Conservation (phyloP, 2,797 vertebrate species). For the Nannoperca obscura region DNA sequence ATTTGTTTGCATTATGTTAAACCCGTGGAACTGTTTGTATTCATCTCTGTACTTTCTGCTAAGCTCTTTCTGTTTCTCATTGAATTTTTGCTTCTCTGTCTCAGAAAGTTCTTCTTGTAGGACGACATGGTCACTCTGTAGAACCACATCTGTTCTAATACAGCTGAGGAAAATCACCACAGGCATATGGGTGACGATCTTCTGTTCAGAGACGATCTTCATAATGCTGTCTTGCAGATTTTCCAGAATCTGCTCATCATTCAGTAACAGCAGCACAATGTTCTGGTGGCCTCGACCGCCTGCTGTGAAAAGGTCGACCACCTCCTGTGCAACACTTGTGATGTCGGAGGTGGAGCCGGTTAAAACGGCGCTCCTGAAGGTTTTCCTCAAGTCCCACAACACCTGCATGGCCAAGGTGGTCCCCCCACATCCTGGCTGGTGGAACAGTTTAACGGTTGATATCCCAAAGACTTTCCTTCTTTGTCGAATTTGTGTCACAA, state of each 20-base stretch:
- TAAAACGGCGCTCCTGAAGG: slow-evolving; percentile 54
- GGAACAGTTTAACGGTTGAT: slow-evolving; percentile 25
- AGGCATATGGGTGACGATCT: accelerated
- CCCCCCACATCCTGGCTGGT: slow-evolving; percentile 64
- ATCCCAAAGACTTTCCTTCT: accelerated
- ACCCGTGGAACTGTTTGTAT: slow-evolving; percentile 23
- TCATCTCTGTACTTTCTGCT: accelerated
- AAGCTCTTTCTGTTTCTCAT: not conserved
- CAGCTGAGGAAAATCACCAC: slow-evolving; percentile 38
- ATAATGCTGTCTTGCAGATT: slow-evolving; percentile 9
- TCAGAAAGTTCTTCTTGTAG: not conserved
- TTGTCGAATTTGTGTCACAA: accelerated
- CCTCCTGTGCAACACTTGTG: not conserved
- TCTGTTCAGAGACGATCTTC: not conserved
- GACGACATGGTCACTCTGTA: not conserved
- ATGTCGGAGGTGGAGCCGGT: not conserved
- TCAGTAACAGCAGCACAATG: slow-evolving; percentile 52
- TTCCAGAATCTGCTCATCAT: not conserved
- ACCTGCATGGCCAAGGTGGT: slow-evolving; percentile 72
- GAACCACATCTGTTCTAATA: not conserved
- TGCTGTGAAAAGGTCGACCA: slow-evolving; percentile 46
- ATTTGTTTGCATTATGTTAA: slow-evolving; percentile 55
- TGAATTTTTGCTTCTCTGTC: not conserved
- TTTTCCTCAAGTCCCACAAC: slow-evolving; percentile 65
- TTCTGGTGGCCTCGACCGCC: accelerated